A percentile compares a stretch with the other conserved stretches of the same genome.
phyloP scores from a whole-genome alignment of 2,113 vertebrate species.

The Pipra filicauda region DNA sequence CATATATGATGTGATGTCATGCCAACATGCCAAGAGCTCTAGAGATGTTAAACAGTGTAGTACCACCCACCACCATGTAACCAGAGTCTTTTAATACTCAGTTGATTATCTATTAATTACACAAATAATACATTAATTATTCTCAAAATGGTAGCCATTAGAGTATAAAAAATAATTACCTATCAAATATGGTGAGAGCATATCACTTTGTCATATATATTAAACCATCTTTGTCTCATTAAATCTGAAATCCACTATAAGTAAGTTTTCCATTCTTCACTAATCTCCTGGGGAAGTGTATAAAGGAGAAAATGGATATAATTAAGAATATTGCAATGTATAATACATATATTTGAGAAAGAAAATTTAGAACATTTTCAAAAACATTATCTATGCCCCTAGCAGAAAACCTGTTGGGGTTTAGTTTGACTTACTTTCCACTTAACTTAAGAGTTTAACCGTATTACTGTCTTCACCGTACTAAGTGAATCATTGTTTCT shows the following conservation, averaged over 20 bases:
- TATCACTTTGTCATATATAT: conserved; percentile 34
- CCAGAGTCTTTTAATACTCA: not conserved
- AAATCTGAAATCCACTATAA: conserved; percentile 59
- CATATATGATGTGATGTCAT: not conserved
- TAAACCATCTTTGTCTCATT: conserved; percentile 59
- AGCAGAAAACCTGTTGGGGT: conserved; percentile 54
- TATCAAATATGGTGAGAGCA: conserved; percentile 23
- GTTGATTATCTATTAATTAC: conserved; percentile 43
- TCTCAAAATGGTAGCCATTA: conserved; percentile 47
- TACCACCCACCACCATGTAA: not conserved
- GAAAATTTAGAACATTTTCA: conserved; percentile 55
- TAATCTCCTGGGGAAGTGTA: conserved; percentile 54
- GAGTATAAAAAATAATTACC: conserved; percentile 55
- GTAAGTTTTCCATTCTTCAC: conserved; percentile 55
- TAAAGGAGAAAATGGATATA: conserved; percentile 62
- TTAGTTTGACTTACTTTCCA: conserved; percentile 56
- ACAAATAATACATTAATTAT: conserved; percentile 53
- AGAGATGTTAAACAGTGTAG: not conserved
- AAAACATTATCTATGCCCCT: conserved; percentile 53
- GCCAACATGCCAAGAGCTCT: not conserved
- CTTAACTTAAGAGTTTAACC: conserved; percentile 54
- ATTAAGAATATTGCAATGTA: conserved; percentile 56
- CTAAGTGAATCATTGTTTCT: conserved; percentile 41
- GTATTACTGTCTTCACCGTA: conserved; percentile 30
- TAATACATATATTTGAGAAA: conserved; percentile 58